Conservation (phyloP, 2,888 invertebrate species). For the Macrophya annulata region DNA sequence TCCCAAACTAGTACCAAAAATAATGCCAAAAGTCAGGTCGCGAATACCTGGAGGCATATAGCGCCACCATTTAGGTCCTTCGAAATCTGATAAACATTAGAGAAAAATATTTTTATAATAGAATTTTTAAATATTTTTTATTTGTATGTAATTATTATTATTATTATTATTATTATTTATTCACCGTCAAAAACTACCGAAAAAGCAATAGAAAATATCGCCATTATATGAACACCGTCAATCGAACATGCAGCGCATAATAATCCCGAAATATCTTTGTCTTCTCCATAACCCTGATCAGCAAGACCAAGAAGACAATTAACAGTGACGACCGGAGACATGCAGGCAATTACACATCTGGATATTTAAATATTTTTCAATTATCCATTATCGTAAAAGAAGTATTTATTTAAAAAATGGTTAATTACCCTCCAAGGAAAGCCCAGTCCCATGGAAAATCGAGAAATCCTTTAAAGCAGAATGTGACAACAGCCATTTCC, state of each 20-base stretch:
- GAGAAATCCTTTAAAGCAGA: slow-evolving; percentile 68
- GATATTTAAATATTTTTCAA: too few species aligned
- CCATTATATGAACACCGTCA: slow-evolving; percentile 89
- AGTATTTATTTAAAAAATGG: too few species aligned
- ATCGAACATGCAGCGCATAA: slow-evolving; percentile 87
- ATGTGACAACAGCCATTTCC: slow-evolving; percentile 67
- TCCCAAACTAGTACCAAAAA: slow-evolving; percentile 84
- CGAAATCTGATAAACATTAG: slow-evolving; percentile 60
- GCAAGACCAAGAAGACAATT: slow-evolving; percentile 73
- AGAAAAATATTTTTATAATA: background rate
- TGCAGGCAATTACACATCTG: slow-evolving; percentile 73
- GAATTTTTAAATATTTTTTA: background rate
- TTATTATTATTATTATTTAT: slow-evolving; percentile 30
- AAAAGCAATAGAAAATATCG: slow-evolving; percentile 86
- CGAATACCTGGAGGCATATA: slow-evolving; percentile 74
- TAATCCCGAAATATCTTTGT: slow-evolving; percentile 88
- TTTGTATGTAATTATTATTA: background rate
- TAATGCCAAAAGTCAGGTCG: slow-evolving; percentile 83
- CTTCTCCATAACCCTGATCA: slow-evolving; percentile 85
- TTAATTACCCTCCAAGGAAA: slow-evolving; percentile 75
- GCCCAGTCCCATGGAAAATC: slow-evolving; percentile 74
- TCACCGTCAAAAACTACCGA: slow-evolving; percentile 85
- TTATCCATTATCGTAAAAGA: too few species aligned
- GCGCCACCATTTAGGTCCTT: slow-evolving; percentile 70
- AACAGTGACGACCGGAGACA: slow-evolving; percentile 76